Base-by-base conservation (phyloP, 1,140 invertebrate genomes). In the Drosophila parvula region DNA sequence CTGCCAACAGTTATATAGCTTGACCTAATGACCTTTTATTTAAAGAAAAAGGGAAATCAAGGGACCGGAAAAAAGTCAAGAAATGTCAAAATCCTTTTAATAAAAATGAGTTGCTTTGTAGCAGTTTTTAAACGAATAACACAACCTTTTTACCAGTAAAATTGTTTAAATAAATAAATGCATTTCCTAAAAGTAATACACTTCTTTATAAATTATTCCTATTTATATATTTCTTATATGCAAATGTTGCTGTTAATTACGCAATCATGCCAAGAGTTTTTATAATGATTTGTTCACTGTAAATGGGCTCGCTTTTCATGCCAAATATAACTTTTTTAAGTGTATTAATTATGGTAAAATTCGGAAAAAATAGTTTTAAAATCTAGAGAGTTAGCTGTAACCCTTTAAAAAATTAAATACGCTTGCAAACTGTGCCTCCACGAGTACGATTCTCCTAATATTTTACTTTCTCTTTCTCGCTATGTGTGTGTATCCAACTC, bases 401-500 rank as follows among this genome's bases (percentile, higher is more conserved):
- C 34, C 58, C 10, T 3, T 27, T 5, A 14, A 10, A 45, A 22
- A 22, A 22, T 2, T 22, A 22, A 22, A 22, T 22, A 22, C 3
- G 22, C 22, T 22, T 22, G 22, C 22, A 22, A 22, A 22, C 22
- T 22, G 1, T 22, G 22, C 22, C 22, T 22, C 22, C 22, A 22
- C 22, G 22, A 11, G 16, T 38, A 38, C 30, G 34, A 59, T 41
- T 71, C 36, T 71, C 68, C 57, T 58, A 71, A 71, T 70, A 43
- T 50, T 71, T 69, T 69, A 71, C 43, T 73, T 73, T 73, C 59
- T 62, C 50, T 51, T 65, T 60, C 64, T 60, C 67, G 55, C 55
- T 73, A 53, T 84, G 65, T 68, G 57, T 82, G 79, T 78, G 79
- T 69, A 4, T 61, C 59, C 44, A 76, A 48, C 50, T 43, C 57